Base-by-base conservation (phyloP, 2,113 vertebrate genomes). In the Vanacampus margaritifer region DNA sequence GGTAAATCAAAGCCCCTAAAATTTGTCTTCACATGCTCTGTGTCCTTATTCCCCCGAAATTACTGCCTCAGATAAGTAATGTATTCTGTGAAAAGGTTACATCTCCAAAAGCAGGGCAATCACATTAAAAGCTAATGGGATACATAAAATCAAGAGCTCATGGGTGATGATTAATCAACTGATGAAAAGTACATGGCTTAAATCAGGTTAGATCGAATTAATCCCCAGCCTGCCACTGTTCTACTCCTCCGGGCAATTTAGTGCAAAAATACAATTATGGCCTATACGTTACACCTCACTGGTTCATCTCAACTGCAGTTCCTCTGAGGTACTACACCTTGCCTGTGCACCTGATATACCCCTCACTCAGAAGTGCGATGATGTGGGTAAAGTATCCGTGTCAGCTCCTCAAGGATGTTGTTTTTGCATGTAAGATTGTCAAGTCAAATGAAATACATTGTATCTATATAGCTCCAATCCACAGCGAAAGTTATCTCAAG, bases 91-190 rank as follows among this genome's bases (percentile, higher is more conserved):
- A 67, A 88, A 89, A 91, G 82, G 86, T 89, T 89, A 81, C 75
- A 56, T 79, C 74, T 85, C 84, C 79, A 84, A 61, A 90, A 91
- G 85, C 84, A 80, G 87, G 80, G 80, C 87, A 85, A 88, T 90
- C 80, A 81, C 84, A 89, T 89, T 91, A 90, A 86, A 82, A 85
- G 79, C 78, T 90, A 88, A 90, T 89, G 17, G 84, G 82, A 88
- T 87, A 88, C 85, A 86, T 87, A 84, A 88, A 88, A 88, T 91
- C 79, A 87, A 87, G 87, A 85, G 86, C 87, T 89, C 84, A 87
- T 83, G 85, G 84, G 87, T 82, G 81, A 89, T 88, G 85, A 92
- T 91, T 91, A 91, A 92, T 91, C 86, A 90, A 86, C 79, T 86
- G 82, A 82, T 76, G 79, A 86, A 90, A 89, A 79, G 85, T 83